Conservation (phyloP, 2,888 invertebrate species). For the Prosopocoilus inquinatus region DNA sequence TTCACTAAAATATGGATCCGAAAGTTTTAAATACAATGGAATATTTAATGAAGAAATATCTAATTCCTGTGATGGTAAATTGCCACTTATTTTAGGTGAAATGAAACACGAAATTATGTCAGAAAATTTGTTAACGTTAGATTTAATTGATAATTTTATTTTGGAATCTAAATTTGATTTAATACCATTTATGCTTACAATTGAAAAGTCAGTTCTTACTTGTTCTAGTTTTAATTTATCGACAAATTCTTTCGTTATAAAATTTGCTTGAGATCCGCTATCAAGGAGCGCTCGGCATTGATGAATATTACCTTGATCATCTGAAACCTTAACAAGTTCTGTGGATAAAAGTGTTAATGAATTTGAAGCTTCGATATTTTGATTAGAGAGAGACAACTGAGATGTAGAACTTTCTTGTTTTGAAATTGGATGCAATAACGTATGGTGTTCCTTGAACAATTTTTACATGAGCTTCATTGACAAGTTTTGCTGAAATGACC, state of each 20-base stretch:
- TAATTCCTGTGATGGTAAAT: not conserved
- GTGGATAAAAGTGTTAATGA: constrained; percentile 11
- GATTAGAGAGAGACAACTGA: not conserved
- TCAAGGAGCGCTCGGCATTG: constrained; percentile 18
- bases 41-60: not conserved
- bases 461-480: constrained; percentile 13
- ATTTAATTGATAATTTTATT: not conserved
- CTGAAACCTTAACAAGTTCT: constrained; percentile 9
- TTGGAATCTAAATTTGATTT: not conserved
- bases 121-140: not conserved
- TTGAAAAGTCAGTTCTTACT: not conserved
- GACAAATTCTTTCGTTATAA: constrained; percentile 14
- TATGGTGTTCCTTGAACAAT: constrained; percentile 17
- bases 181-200: not conserved
- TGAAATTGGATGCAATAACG: constrained; percentile 21
- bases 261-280: constrained; percentile 21
- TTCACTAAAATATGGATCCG: not conserved
- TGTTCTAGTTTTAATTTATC: constrained; percentile 8
- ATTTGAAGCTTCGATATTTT: constrained; percentile 6
- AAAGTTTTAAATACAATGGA: not conserved
- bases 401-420: too few relatives aligned
- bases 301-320: not conserved
- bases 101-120: not conserved
- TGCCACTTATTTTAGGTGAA: not conserved
- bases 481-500: constrained; percentile 18